Conservation (phyloP, 2,113 vertebrate genomes). For the Speoplatyrhinus poulsoni region DNA sequence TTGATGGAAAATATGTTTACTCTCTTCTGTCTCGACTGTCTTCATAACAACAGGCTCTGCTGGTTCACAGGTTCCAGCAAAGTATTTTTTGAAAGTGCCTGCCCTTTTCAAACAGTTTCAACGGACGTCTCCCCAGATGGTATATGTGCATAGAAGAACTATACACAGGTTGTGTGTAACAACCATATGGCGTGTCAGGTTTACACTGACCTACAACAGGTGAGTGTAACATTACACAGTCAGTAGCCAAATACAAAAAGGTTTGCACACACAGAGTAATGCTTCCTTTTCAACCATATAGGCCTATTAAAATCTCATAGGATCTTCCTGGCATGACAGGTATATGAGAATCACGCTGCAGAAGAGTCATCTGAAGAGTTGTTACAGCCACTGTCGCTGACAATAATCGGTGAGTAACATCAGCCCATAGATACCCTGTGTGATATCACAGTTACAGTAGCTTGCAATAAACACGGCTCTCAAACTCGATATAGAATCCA, state of each 20-base stretch:
- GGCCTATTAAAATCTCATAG: constrained; percentile 2
- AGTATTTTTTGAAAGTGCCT: too few relatives aligned
- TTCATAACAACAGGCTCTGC: too few relatives aligned
- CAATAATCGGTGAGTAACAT: constrained; percentile 6
- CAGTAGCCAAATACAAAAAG: neutral
- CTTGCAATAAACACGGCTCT: neutral
- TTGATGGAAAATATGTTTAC: too few relatives aligned
- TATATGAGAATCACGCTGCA: neutral
- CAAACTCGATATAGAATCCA: constrained; percentile 15
- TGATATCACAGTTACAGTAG: neutral
- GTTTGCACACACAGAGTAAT: neutral
- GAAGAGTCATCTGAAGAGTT: constrained; percentile 9
- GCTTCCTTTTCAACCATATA: constrained; percentile 18
- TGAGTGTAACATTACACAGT: constrained; percentile 48
- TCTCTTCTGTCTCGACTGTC: too few relatives aligned
- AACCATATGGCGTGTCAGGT: neutral
- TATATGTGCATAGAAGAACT: too few relatives aligned
- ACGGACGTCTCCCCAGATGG: too few relatives aligned
- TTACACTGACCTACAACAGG: constrained; percentile 62
- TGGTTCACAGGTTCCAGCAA: too few relatives aligned
- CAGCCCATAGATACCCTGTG: constrained; percentile 3
- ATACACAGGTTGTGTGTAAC: too few relatives aligned
- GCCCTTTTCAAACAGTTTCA: too few relatives aligned
- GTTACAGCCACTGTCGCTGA: constrained; percentile 6
- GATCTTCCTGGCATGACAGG: constrained; percentile 11